Evolutionary conservation across 64 coral and sea anemone species (phyloP).

Genomic region (Actinia tenebrosa): DNA sequence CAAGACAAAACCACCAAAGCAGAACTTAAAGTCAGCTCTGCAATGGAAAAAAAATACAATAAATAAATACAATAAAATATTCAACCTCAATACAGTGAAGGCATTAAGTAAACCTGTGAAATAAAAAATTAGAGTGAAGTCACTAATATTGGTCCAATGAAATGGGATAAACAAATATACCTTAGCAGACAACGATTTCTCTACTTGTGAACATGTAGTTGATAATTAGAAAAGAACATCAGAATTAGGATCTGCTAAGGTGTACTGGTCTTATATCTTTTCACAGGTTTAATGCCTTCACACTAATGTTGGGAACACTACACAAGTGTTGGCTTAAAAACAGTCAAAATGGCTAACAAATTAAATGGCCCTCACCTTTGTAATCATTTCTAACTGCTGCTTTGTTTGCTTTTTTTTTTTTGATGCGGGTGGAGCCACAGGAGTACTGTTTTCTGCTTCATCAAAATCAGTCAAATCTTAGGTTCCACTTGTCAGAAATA

Average conservation of each 20-base stretch:
- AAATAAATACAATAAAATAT: constrained; percentile 22
- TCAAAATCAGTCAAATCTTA: constrained; percentile 3
- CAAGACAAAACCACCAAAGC: neutral
- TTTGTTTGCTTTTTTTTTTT: neutral
- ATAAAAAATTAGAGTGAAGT: too few species aligned
- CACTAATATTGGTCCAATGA: too few species aligned
- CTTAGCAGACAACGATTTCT: too few species aligned
- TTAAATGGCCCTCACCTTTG: neutral
- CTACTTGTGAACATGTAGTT: too few species aligned
- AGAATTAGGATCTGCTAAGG: too few species aligned
- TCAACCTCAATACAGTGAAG: neutral
- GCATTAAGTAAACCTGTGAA: too few species aligned
- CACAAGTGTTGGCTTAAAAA: too few species aligned
- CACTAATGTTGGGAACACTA: too few species aligned
- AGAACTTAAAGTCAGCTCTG: constrained; percentile 38
- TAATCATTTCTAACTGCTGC: neutral
- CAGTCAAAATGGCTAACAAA: neutral
- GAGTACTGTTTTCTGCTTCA: neutral
- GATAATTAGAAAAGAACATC: too few species aligned
- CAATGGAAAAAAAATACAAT: constrained; percentile 26
- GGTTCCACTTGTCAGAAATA: neutral
- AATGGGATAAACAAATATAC: too few species aligned
- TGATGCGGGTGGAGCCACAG: neutral
- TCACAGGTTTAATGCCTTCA: too few species aligned
- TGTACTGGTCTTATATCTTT: too few species aligned